Evolutionary conservation across 2,888 invertebrate genomes (phyloP).

Genomic region (Ametastegia equiseti): DNA sequence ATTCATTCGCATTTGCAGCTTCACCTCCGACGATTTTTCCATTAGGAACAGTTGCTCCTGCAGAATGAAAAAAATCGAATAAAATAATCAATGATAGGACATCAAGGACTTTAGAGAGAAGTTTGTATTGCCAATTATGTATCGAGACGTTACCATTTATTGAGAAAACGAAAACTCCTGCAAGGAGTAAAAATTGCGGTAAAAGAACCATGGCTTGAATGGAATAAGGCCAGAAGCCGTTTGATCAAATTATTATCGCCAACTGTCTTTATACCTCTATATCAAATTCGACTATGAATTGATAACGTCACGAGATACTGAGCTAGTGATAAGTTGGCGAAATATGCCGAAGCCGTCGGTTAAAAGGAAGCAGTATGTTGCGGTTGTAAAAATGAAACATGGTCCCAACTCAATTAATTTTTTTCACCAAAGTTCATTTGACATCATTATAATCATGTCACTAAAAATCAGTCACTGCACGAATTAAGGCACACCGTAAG

Average conservation of each 20-base stretch:
- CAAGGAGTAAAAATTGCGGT: neutral
- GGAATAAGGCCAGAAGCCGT: neutral
- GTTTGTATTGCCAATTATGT: neutral
- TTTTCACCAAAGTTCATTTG: too few species aligned
- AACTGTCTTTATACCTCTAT: neutral
- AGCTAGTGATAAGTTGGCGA: neutral
- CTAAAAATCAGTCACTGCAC: too few species aligned
- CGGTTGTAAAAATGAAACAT: too few species aligned
- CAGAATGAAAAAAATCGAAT: neutral
- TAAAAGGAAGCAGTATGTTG: too few species aligned
- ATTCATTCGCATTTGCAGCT: slow-evolving; percentile 54
- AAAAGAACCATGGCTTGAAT: too few species aligned
- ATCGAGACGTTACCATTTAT: neutral
- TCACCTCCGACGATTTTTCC: slow-evolving; percentile 60
- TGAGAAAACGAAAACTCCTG: neutral
- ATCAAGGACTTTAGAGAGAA: too few species aligned
- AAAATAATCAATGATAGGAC: neutral
- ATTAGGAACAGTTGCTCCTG: slow-evolving; percentile 27
- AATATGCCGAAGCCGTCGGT: neutral
- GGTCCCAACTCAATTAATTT: too few species aligned
- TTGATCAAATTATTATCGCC: neutral
- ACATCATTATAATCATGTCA: too few species aligned
- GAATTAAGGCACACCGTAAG: too few species aligned
- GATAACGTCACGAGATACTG: too few species aligned
- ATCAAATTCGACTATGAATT: slow-evolving; percentile 5